These are phyloP conservation scores for Tetramorium alpestre DNA, from an alignment of 1,140 invertebrate species.

Conservation along the genomic window DNA sequence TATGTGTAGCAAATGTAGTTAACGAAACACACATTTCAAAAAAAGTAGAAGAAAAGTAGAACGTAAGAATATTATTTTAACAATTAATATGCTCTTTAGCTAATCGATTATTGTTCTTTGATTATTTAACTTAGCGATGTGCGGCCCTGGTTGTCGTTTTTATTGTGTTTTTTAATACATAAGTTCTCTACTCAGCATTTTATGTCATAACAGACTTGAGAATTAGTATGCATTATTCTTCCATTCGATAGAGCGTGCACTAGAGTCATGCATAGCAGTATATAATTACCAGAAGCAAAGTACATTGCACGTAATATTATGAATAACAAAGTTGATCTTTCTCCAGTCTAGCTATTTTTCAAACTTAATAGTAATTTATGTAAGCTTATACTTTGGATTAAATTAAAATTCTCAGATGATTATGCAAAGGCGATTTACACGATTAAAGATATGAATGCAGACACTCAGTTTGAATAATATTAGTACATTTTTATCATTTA, in stretches of 20 bases:
- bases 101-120: background rate
- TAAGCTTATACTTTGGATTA: background rate
- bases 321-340: background rate
- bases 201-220: background rate
- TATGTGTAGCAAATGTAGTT: background rate
- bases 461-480: background rate
- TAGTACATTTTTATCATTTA: background rate
- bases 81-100: background rate
- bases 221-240: constrained; percentile 41
- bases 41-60: background rate
- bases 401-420: background rate
- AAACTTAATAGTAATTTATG: background rate
- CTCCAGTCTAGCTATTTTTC: background rate
- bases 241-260: background rate
- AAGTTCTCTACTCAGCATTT: constrained; percentile 32
- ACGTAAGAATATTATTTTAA: background rate
- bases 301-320: constrained; percentile 5
- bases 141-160: background rate
- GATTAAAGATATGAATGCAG: background rate
- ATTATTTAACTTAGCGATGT: background rate
- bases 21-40: background rate
- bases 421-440: background rate
- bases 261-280: constrained; percentile 1
- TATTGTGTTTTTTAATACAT: background rate
- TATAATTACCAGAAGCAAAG: constrained; percentile 3